Evolutionary conservation across 2,888 invertebrate genomes (phyloP).

Genomic region (Ceratothoa steindachneri): DNA sequence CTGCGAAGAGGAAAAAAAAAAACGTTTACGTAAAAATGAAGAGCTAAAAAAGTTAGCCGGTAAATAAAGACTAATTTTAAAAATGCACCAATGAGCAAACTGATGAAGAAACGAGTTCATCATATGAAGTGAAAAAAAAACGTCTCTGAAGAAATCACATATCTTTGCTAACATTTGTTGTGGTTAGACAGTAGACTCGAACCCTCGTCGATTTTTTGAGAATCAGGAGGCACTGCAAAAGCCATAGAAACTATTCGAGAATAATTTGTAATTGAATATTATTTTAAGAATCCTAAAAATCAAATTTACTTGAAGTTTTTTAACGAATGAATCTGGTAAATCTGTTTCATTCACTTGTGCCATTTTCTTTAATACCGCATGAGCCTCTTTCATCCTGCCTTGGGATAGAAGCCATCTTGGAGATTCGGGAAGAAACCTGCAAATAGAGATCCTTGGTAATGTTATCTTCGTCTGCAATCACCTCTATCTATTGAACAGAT

Average conservation of each 20-base stretch:
- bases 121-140: too few species aligned
- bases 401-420: slow-evolving; percentile 58
- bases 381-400: slow-evolving; percentile 62
- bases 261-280: too few species aligned
- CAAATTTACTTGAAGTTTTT: slow-evolving; percentile 55
- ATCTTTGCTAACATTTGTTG: too few species aligned
- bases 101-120: too few species aligned
- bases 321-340: slow-evolving; percentile 60
- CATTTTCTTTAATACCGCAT: slow-evolving; percentile 62
- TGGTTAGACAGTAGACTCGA: too few species aligned
- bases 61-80: neutral
- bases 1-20: slow-evolving; percentile 12
- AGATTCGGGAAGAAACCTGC: slow-evolving; percentile 56
- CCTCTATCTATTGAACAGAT: too few species aligned
- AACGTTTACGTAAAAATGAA: slow-evolving; percentile 13
- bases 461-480: too few species aligned
- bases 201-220: too few species aligned
- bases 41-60: slow-evolving; percentile 6
- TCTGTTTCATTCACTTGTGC: slow-evolving; percentile 62
- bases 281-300: too few species aligned
- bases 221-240: too few species aligned
- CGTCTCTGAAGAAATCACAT: too few species aligned
- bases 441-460: slow-evolving; percentile 51
- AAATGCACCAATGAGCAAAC: neutral
- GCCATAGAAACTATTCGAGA: too few species aligned